Conservation (phyloP, 2,888 invertebrate genomes). For the Octodonta nipae region DNA sequence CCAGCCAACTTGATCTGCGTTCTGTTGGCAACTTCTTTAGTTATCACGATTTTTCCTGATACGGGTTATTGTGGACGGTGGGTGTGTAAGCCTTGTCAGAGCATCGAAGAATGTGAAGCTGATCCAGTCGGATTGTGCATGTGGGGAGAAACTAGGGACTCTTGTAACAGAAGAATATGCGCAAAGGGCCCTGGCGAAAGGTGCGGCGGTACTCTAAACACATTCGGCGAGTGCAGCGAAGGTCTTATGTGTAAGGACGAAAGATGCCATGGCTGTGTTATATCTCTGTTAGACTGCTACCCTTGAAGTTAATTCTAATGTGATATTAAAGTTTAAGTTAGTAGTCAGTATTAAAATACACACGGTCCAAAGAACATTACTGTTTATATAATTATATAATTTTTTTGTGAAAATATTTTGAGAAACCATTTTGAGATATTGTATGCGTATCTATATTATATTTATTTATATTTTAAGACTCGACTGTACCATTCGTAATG, state of each 20-base stretch:
- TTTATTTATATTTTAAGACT: too few species aligned
- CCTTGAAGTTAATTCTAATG: too few species aligned
- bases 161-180: constrained; percentile 29
- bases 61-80: constrained; percentile 12
- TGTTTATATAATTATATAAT: too few species aligned
- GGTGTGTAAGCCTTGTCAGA: constrained; percentile 18
- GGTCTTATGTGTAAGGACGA: constrained; percentile 30
- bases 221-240: constrained; percentile 29
- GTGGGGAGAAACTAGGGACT: constrained; percentile 30
- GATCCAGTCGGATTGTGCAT: constrained; percentile 25
- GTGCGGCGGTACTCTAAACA: constrained; percentile 27
- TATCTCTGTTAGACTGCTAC: too few species aligned
- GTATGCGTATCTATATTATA: too few species aligned
- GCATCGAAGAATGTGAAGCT: constrained; percentile 26
- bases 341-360: too few species aligned
- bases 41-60: constrained; percentile 13
- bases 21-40: constrained; percentile 14
- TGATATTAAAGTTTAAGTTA: too few species aligned
- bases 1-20: too few species aligned
- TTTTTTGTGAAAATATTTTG: too few species aligned
- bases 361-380: too few species aligned
- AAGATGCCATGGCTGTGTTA: constrained; percentile 33
- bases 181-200: constrained; percentile 29
- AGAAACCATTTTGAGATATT: too few species aligned
- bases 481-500: too few species aligned